phyloP scores from a whole-genome alignment of 1,140 invertebrate genomes.

The Goniozus legneri region DNA sequence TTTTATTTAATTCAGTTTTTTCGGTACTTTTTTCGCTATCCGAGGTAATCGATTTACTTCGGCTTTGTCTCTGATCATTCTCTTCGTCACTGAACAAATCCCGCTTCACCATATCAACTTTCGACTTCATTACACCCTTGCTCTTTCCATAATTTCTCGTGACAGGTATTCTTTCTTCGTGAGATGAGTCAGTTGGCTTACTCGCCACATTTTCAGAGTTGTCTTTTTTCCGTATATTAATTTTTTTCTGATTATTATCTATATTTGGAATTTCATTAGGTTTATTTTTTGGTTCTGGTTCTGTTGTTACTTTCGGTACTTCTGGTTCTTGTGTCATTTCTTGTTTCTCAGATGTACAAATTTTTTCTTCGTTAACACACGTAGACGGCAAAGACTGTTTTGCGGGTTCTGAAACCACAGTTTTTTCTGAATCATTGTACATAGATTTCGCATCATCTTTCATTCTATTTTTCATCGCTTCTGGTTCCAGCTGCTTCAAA shows the following conservation, averaged over 20 bases:
- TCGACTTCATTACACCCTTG: conserved; percentile 27
- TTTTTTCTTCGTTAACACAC: too few relatives aligned
- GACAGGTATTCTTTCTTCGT: not conserved
- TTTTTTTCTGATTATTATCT: not conserved
- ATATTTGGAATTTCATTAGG: not conserved
- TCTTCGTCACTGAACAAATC: conserved; percentile 50
- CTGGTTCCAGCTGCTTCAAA: not conserved
- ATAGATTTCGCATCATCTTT: not conserved
- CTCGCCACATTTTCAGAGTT: not conserved
- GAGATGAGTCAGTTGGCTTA: not conserved
- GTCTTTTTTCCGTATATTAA: not conserved
- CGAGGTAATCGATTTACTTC: too few relatives aligned
- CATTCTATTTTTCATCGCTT: not conserved
- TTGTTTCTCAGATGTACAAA: too few relatives aligned
- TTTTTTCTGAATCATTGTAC: not conserved
- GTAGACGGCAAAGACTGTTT: too few relatives aligned
- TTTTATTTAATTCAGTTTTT: not conserved
- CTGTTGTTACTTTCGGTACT: not conserved
- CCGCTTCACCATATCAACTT: conserved; percentile 44
- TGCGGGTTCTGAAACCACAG: not conserved
- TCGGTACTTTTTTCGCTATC: conserved; percentile 1
- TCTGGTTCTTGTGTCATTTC: not conserved
- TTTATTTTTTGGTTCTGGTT: conserved; percentile 3
- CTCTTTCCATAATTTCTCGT: conserved; percentile 9
- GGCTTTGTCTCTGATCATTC: conserved; percentile 32